Percentiles rank a stretch among this genome's conserved stretches.
These are phyloP conservation scores for Amphimedon queenslandica DNA, from an alignment of 37 sponge, comb jelly and placozoan species.

Conservation along the genomic window DNA sequence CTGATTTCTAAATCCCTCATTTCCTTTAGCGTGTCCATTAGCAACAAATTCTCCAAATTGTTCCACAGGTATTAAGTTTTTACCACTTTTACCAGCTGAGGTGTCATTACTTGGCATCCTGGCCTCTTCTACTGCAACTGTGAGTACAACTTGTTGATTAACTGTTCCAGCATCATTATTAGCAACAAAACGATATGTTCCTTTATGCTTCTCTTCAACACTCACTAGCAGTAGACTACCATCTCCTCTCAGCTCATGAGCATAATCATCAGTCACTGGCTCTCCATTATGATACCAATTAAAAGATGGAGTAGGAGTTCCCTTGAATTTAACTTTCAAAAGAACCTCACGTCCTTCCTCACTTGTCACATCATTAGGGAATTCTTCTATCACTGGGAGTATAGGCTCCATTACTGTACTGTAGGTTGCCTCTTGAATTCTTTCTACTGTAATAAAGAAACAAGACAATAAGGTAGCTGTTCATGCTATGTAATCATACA, in stretches of 20 bases:
- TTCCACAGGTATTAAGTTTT: neutral
- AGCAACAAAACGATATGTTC: constrained; percentile 36
- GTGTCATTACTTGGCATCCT: neutral
- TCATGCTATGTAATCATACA: too few species aligned
- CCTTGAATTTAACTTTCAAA: constrained; percentile 28
- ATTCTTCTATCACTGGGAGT: constrained; percentile 18
- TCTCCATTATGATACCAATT: constrained; percentile 27
- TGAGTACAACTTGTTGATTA: constrained; percentile 11
- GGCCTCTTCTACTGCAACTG: neutral
- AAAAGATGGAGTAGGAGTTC: constrained; percentile 10
- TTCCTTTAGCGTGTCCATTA: constrained; percentile 21
- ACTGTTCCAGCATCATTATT: constrained; percentile 8
- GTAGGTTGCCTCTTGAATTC: too few species aligned
- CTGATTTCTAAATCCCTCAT: constrained; percentile 22
- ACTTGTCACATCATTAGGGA: constrained; percentile 16
- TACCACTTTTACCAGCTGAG: neutral
- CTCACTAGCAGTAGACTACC: constrained; percentile 23
- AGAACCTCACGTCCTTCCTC: constrained; percentile 23
- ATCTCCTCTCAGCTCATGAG: constrained; percentile 18
- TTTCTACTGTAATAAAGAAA: too few species aligned
- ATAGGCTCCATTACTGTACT: neutral
- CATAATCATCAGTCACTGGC: constrained; percentile 18
- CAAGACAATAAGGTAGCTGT: too few species aligned
- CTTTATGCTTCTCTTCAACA: constrained; percentile 23
- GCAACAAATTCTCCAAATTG: constrained; percentile 36